Conservation (phyloP, 2,113 vertebrate genomes). For the Sinocyclocheilus rhinocerous region DNA sequence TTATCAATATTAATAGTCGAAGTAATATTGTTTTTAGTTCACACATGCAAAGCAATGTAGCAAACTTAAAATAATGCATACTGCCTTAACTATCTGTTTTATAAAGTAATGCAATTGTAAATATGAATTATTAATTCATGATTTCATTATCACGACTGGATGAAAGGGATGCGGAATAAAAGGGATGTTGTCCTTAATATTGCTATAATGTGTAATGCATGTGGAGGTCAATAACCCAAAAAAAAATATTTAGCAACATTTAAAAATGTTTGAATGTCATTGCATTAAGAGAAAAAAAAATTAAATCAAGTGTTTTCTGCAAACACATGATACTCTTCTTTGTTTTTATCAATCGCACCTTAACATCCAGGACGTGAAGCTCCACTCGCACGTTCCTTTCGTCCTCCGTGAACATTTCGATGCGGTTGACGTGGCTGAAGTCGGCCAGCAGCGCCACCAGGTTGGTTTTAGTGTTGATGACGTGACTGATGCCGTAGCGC, state of each 20-base stretch:
- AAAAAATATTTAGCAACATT: no score
- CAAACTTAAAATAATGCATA: neutral
- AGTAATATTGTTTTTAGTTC: neutral
- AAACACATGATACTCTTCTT: no score
- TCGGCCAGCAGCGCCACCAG: slow-evolving; percentile 95
- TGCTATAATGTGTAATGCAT: no score
- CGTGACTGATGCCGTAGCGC: slow-evolving; percentile 94
- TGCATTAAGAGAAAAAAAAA: neutral
- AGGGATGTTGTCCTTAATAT: neutral
- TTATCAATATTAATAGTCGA: no score
- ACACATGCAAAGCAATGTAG: neutral
- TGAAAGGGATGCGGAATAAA: neutral
- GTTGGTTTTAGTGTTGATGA: slow-evolving; percentile 98
- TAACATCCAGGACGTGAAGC: slow-evolving; percentile 96
- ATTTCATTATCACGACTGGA: no score
- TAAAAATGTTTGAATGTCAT: neutral
- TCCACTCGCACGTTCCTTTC: slow-evolving; percentile 90
- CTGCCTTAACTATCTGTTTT: neutral
- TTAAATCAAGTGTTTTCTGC: no score
- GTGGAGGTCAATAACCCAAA: no score
- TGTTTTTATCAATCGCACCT: slow-evolving; percentile 72
- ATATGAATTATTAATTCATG: neutral
- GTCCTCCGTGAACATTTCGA: slow-evolving; percentile 97
- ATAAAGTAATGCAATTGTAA: neutral
- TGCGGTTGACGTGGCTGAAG: slow-evolving; percentile 97